Conservation (phyloP, 2,888 invertebrate species). For the Celastrina argiolus region DNA sequence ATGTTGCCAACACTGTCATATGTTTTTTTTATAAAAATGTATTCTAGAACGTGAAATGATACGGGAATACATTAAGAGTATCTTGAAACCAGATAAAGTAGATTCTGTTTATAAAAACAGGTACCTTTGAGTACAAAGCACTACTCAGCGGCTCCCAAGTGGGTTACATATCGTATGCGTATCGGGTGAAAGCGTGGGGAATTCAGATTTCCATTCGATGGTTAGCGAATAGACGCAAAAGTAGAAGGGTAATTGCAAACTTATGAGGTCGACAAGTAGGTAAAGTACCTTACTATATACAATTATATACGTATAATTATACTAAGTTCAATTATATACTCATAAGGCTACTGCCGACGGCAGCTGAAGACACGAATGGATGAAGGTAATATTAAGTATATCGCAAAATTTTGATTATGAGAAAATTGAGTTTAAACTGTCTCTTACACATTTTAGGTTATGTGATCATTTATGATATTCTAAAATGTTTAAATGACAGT, state of each 20-base stretch:
- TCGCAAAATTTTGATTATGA: too few relatives aligned
- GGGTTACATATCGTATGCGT: conserved; percentile 73
- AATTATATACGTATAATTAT: too few relatives aligned
- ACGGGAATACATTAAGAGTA: conserved; percentile 24
- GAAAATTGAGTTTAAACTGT: too few relatives aligned
- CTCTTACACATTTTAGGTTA: too few relatives aligned
- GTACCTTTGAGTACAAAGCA: conserved; percentile 73
- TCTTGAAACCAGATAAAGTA: conserved; percentile 45
- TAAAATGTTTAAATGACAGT: too few relatives aligned
- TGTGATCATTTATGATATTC: too few relatives aligned
- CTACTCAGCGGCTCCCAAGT: conserved; percentile 65
- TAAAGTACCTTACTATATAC: too few relatives aligned
- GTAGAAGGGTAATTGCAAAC: not conserved
- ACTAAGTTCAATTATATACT: too few relatives aligned
- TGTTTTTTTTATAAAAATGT: not conserved
- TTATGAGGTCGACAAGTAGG: not conserved
- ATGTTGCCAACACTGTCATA: not conserved
- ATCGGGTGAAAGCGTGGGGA: conserved; percentile 73
- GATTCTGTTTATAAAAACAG: conserved; percentile 64
- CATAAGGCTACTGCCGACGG: too few relatives aligned
- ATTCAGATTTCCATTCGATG: conserved; percentile 68
- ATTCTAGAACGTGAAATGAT: not conserved
- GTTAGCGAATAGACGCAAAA: conserved; percentile 23
- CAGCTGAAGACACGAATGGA: too few relatives aligned
- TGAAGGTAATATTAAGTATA: too few relatives aligned